Conservation (phyloP, 2,888 invertebrate genomes). For the Troilus luridus region DNA sequence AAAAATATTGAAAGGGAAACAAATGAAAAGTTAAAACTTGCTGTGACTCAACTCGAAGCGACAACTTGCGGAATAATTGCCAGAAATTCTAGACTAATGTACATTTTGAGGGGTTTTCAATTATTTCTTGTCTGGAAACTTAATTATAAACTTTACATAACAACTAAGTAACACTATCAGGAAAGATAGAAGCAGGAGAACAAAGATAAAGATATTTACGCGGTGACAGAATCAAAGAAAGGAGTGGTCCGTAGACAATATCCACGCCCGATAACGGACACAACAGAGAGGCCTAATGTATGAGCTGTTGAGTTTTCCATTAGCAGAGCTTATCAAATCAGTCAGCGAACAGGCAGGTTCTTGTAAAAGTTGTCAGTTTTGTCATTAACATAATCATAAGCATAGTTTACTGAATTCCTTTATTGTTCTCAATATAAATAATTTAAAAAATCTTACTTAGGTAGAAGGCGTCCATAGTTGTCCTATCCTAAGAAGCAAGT, state of each 20-base stretch:
- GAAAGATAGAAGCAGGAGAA: not conserved
- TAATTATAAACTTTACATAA: no score
- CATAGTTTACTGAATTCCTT: not conserved
- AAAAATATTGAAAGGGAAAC: no score
- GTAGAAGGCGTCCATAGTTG: no score
- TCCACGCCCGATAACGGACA: not conserved
- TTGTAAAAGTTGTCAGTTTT: not conserved
- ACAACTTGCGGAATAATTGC: no score
- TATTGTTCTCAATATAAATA: not conserved
- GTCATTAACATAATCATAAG: not conserved
- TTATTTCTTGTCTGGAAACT: no score
- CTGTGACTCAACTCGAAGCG: no score
- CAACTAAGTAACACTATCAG: not conserved
- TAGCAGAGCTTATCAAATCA: not conserved
- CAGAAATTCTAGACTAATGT: no score
- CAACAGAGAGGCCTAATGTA: not conserved
- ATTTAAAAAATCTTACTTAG: no score
- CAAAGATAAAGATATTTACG: not conserved
- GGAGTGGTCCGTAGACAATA: not conserved
- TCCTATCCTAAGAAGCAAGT: no score
- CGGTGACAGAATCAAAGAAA: conserved; percentile 25
- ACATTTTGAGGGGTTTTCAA: no score
- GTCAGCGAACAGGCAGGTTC: not conserved
- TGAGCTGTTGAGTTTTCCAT: not conserved
- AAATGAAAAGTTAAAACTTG: no score